Evolutionary conservation across 2,888 invertebrate species (phyloP).

Genomic region (Nomada ferruginata): DNA sequence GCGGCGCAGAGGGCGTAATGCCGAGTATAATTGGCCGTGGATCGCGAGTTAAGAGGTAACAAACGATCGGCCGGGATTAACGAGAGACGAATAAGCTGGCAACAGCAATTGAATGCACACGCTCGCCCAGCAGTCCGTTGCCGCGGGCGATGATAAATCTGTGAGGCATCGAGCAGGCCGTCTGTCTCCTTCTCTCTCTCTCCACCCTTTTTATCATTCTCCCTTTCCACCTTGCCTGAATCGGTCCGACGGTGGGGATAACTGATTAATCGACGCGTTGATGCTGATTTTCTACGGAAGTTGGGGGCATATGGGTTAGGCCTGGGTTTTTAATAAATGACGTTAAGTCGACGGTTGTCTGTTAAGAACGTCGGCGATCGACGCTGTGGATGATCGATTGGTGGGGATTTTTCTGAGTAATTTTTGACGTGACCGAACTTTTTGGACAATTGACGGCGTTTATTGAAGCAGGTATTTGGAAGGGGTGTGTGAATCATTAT

Average conservation of each 20-base stretch:
- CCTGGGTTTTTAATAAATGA: background rate
- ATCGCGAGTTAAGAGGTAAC: conserved; percentile 70
- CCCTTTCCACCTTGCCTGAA: background rate
- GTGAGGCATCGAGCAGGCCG: conserved; percentile 58
- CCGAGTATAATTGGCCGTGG: conserved; percentile 69
- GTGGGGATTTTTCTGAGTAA: background rate
- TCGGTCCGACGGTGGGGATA: conserved; percentile 8
- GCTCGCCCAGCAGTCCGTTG: conserved; percentile 59
- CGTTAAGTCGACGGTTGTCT: background rate
- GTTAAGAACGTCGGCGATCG: background rate
- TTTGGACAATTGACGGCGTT: no score
- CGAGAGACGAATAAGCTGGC: conserved; percentile 70
- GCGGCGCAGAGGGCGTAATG: conserved; percentile 59
- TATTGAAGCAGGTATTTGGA: no score
- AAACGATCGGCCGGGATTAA: conserved; percentile 70
- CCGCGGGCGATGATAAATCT: conserved; percentile 72
- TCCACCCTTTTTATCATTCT: conserved; percentile 5
- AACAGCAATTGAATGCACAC: conserved; percentile 71
- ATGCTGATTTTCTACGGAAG: conserved; percentile 38
- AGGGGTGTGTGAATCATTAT: no score
- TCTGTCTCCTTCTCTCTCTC: conserved; percentile 17
- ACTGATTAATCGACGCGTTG: conserved; percentile 53
- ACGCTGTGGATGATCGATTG: background rate
- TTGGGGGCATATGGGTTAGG: background rate
- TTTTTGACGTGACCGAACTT: no score